phyloP scores from a whole-genome alignment of 2,888 invertebrate species.

The Drosophila imparisetae region DNA sequence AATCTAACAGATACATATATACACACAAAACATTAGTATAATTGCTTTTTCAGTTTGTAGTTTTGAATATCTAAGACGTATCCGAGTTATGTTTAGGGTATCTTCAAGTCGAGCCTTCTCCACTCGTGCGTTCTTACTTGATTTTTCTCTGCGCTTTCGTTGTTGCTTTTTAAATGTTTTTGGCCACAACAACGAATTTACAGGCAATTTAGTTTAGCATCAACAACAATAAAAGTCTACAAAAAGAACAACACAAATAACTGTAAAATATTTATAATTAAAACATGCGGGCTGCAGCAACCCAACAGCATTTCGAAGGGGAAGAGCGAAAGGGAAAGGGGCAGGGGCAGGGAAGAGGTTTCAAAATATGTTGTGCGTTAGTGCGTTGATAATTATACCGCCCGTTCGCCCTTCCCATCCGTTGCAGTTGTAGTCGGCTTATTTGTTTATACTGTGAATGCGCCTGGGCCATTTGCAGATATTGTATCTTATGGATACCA shows the following conservation, averaged over 20 bases:
- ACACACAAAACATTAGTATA: not conserved
- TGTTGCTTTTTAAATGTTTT: conserved; percentile 45
- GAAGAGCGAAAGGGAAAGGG: not conserved
- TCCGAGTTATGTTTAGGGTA: not conserved
- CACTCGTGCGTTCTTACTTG: not conserved
- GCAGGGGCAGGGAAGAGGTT: not conserved
- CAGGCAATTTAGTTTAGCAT: conserved; percentile 48
- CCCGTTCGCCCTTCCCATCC: not conserved
- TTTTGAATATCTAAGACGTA: not conserved
- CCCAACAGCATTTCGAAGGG: not conserved
- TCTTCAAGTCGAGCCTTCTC: not conserved
- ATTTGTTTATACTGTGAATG: conserved; percentile 10
- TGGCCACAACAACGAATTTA: conserved; percentile 67
- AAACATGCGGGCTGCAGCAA: conserved; percentile 18
- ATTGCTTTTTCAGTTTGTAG: too few relatives aligned
- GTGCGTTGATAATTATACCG: conserved; percentile 21
- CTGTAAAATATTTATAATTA: conserved; percentile 44
- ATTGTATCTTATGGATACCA: conserved; percentile 42
- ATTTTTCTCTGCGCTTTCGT: conserved; percentile 3
- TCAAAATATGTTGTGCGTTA: conserved; percentile 33
- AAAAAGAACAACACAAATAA: conserved; percentile 28
- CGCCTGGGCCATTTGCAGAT: conserved; percentile 22
- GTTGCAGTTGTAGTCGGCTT: conserved; percentile 3
- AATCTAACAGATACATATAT: not conserved
- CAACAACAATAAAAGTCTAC: conserved; percentile 21